Evolutionary conservation across 1,140 invertebrate species (phyloP).

Genomic region (Drosophila quadrilineata): DNA sequence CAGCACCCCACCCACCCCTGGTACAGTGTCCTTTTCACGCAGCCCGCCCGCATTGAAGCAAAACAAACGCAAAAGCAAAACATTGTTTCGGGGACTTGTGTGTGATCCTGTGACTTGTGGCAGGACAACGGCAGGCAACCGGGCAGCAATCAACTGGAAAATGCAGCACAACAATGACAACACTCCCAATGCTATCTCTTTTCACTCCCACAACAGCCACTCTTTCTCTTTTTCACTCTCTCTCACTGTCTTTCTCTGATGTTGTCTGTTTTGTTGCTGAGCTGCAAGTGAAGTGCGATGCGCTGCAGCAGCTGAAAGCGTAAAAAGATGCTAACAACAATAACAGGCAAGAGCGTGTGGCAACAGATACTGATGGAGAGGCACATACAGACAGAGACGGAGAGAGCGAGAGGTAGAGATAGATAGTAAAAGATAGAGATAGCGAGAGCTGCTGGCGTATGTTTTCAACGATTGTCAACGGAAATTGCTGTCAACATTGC

Average conservation of each 20-base stretch:
- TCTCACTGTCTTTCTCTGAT: background rate
- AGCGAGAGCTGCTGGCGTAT: constrained; percentile 26
- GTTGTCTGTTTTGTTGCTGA: constrained; percentile 27
- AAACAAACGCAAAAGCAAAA: constrained; percentile 36
- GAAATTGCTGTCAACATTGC: constrained; percentile 64
- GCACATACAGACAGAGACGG: too few species aligned
- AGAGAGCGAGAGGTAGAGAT: too few species aligned
- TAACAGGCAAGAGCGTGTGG: background rate
- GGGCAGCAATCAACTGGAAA: constrained; percentile 68
- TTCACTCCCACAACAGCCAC: constrained; percentile 11
- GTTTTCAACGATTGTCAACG: constrained; percentile 56
- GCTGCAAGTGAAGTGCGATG: constrained; percentile 63
- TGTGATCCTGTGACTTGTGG: constrained; percentile 30
- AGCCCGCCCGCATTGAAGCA: constrained; percentile 16
- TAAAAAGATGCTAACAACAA: constrained; percentile 15
- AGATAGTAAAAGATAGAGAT: too few species aligned
- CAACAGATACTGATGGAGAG: constrained; percentile 9
- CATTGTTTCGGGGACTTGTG: constrained; percentile 20
- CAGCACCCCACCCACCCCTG: background rate
- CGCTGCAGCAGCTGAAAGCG: constrained; percentile 13
- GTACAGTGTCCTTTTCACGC: too few species aligned
- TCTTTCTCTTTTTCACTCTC: background rate
- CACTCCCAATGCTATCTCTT: constrained; percentile 32
- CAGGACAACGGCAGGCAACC: constrained; percentile 41
- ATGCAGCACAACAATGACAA: constrained; percentile 56